These are phyloP conservation scores for Axis porcinus DNA, from an alignment of 2,113 vertebrate genomes.

Conservation along the genomic window DNA sequence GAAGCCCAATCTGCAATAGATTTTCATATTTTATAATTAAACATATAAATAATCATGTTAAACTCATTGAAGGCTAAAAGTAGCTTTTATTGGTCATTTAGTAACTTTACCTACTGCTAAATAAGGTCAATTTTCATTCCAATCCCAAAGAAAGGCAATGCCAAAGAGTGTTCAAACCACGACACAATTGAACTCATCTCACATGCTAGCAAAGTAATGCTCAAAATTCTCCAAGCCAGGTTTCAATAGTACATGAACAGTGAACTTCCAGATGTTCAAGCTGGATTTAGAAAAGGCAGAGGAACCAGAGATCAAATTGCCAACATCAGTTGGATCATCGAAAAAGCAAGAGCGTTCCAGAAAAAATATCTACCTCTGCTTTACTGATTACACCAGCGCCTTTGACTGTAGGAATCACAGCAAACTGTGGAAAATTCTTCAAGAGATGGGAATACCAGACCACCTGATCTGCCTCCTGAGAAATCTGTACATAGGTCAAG, in stretches of 20 bases:
- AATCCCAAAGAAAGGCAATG: background rate
- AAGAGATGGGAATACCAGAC: background rate
- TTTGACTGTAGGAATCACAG: background rate
- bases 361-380: background rate
- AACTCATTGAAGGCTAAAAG: background rate
- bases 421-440: background rate
- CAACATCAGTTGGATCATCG: background rate
- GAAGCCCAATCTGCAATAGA: background rate
- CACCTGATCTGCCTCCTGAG: background rate
- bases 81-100: background rate
- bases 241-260: background rate
- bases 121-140: background rate
- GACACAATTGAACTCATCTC: background rate
- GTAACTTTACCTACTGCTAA: background rate
- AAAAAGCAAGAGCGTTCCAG: background rate
- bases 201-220: background rate
- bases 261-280: background rate
- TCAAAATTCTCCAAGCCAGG: background rate
- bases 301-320: background rate
- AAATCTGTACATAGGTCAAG: background rate
- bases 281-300: background rate
- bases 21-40: background rate
- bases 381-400: background rate
- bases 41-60: background rate
- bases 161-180: background rate